Evolutionary conservation across 2,113 vertebrate species (phyloP).

Genomic region (Entelurus aequoreus): DNA sequence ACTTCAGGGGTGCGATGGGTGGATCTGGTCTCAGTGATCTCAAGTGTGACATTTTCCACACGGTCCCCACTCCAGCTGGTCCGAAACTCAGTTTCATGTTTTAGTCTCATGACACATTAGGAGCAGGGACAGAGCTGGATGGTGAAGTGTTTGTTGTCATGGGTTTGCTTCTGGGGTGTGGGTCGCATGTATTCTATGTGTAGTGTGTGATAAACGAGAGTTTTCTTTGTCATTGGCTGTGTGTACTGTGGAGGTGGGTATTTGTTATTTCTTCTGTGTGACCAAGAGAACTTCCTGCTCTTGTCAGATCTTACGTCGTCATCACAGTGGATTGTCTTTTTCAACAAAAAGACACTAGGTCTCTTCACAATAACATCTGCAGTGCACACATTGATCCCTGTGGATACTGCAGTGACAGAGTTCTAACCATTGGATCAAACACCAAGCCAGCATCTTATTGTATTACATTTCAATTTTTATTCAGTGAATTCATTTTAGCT

Average conservation of each 20-base stretch:
- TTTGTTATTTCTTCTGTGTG: slow-evolving; percentile 3
- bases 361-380: slow-evolving; percentile 16
- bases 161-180: slow-evolving; percentile 32
- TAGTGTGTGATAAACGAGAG: slow-evolving; percentile 2
- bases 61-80: slow-evolving; percentile 60
- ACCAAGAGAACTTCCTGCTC: slow-evolving; percentile 31
- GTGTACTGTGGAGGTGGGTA: slow-evolving; percentile 15
- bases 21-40: slow-evolving; percentile 28
- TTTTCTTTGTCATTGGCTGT: slow-evolving; percentile 17
- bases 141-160: slow-evolving; percentile 40
- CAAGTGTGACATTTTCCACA: slow-evolving; percentile 28
- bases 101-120: background rate
- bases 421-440: background rate
- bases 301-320: slow-evolving; percentile 11
- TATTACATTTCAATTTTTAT: background rate
- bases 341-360: background rate
- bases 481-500: background rate
- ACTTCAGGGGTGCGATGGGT: slow-evolving; percentile 35
- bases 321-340: slow-evolving; percentile 5
- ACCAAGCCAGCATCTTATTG: slow-evolving; percentile 9
- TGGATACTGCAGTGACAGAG: slow-evolving; percentile 8
- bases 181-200: slow-evolving; percentile 48
- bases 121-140: slow-evolving; percentile 60
- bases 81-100: slow-evolving; percentile 22
- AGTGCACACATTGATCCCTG: slow-evolving; percentile 26